A percentile compares a stretch with the other conserved stretches of the same genome.
Evolutionary conservation across 2,888 invertebrate species (phyloP).

Genomic region (Coecobrya sp.): DNA sequence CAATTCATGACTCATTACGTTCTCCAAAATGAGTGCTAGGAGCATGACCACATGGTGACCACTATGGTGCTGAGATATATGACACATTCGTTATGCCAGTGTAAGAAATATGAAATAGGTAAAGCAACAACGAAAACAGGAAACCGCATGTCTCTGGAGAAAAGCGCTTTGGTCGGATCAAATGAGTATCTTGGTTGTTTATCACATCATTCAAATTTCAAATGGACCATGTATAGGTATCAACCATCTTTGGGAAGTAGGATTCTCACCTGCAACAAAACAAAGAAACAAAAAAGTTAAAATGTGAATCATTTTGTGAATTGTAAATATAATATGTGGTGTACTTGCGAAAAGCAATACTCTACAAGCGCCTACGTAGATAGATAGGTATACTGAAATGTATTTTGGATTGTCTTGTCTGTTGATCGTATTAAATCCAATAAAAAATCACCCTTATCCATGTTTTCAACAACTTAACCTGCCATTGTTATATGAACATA

Average conservation of each 20-base stretch:
- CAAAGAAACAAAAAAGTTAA: constrained; percentile 21
- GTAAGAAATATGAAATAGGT: constrained; percentile 11
- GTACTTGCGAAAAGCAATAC: not conserved
- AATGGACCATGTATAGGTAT: not conserved
- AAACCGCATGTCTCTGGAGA: constrained; percentile 2
- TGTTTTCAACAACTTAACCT: constrained; percentile 33
- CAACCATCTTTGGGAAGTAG: too few relatives aligned
- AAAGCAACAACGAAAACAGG: constrained; percentile 21
- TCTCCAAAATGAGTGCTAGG: not conserved
- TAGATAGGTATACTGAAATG: not conserved
- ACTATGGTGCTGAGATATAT: not conserved
- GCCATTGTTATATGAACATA: not conserved
- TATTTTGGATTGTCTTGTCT: not conserved
- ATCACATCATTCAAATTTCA: constrained; percentile 8
- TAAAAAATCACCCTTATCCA: constrained; percentile 40
- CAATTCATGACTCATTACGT: constrained; percentile 34
- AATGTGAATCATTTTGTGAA: not conserved
- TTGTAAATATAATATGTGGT: too few relatives aligned
- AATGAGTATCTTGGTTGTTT: not conserved
- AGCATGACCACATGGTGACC: constrained; percentile 23
- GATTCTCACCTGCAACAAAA: constrained; percentile 56
- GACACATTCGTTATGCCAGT: not conserved
- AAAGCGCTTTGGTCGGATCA: not conserved
- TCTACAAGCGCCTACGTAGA: not conserved
- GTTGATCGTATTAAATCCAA: constrained; percentile 38